Evolutionary conservation across 1,140 invertebrate genomes (phyloP).

Genomic region (Polypedilum pembai): DNA sequence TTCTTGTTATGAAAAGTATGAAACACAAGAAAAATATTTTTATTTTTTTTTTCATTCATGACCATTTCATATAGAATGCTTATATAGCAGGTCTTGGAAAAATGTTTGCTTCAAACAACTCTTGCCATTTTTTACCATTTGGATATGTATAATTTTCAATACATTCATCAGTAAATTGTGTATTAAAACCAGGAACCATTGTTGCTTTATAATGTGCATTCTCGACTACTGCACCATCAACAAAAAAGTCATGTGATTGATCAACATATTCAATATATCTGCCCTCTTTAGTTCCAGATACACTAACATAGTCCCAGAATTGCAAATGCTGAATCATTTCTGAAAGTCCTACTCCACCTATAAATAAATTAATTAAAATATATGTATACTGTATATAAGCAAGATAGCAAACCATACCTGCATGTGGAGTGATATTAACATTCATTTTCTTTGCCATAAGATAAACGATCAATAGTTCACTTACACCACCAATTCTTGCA

Average conservation of each 20-base stretch:
- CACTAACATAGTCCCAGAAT: conserved; percentile 74
- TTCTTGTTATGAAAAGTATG: too few relatives aligned
- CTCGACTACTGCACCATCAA: conserved; percentile 58
- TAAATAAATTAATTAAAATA: too few relatives aligned
- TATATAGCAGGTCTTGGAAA: background rate
- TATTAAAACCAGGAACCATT: conserved; percentile 68
- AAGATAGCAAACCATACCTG: conserved; percentile 54
- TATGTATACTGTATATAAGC: too few relatives aligned
- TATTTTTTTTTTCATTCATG: too few relatives aligned
- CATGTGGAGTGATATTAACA: conserved; percentile 88
- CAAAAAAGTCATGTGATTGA: conserved; percentile 83
- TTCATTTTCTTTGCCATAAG: conserved; percentile 74
- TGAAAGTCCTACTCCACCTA: conserved; percentile 72
- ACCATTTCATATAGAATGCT: background rate
- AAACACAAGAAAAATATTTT: too few relatives aligned
- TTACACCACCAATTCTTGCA: conserved; percentile 77
- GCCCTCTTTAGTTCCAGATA: conserved; percentile 61
- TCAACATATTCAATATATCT: conserved; percentile 80
- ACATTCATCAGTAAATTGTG: conserved; percentile 61
- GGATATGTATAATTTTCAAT: conserved; percentile 66
- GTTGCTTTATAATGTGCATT: conserved; percentile 68
- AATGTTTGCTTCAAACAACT: conserved; percentile 5
- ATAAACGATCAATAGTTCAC: conserved; percentile 81
- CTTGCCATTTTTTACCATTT: conserved; percentile 62
- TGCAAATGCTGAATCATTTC: conserved; percentile 90